Evolutionary conservation across 64 coral and sea anemone genomes (phyloP).

Genomic region (Actinia equina): DNA sequence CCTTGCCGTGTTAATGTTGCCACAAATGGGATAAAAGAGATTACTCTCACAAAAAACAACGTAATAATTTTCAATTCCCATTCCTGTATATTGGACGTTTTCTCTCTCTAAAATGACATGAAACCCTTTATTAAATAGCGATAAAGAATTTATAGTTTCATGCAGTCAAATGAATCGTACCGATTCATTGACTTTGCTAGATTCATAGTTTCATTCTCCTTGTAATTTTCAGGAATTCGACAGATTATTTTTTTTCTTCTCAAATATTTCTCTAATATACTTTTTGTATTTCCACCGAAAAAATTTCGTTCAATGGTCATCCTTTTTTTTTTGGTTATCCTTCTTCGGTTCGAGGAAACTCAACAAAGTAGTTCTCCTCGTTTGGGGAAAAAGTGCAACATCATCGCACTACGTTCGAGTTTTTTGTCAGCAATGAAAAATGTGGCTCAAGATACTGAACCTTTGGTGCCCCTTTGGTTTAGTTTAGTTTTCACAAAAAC

Average conservation of each 20-base stretch:
- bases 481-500: too few relatives aligned
- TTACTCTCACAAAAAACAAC: neutral
- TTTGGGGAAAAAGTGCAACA: neutral
- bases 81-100: too few relatives aligned
- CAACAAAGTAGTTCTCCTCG: neutral
- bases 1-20: neutral
- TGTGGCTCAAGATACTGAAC: too few relatives aligned
- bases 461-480: too few relatives aligned
- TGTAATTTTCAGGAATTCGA: neutral
- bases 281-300: too few relatives aligned
- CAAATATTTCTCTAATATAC: neutral
- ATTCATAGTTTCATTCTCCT: neutral
- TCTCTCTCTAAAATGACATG: too few relatives aligned
- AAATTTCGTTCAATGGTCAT: too few relatives aligned
- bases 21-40: conserved; percentile 6
- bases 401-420: too few relatives aligned
- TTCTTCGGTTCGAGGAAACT: neutral
- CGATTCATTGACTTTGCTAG: neutral
- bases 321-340: neutral
- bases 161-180: too few relatives aligned
- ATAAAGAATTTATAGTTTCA: neutral
- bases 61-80: too few relatives aligned
- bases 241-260: neutral
- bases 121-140: neutral
- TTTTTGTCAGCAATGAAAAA: too few relatives aligned